These are phyloP conservation scores for Lasius fuliginosus DNA, from an alignment of 2,888 invertebrate genomes.

Conservation along the genomic window DNA sequence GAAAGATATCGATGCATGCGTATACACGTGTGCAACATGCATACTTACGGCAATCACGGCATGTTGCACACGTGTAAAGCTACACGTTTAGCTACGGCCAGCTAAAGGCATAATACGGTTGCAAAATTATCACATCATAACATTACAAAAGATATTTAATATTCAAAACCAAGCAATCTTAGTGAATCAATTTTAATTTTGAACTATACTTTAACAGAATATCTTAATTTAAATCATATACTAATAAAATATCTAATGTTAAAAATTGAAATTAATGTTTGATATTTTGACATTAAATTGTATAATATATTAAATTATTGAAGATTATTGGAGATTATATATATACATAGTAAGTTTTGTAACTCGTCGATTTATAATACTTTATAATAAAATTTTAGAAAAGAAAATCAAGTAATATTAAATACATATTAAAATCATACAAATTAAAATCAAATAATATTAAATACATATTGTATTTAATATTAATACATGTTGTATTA, in stretches of 20 bases:
- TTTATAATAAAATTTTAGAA: no score
- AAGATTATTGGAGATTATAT: no score
- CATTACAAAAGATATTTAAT: neutral
- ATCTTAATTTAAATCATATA: neutral
- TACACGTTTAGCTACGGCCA: slow-evolving; percentile 10
- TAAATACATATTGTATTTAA: neutral
- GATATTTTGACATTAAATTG: no score
- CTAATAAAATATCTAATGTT: no score
- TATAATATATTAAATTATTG: no score
- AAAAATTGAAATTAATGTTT: no score
- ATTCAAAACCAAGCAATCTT: neutral
- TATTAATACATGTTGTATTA: neutral
- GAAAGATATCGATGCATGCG: neutral
- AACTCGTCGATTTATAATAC: no score
- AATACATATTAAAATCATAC: no score
- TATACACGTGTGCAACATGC: slow-evolving; percentile 1
- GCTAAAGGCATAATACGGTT: slow-evolving; percentile 77
- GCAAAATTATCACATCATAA: neutral
- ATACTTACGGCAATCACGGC: slow-evolving; percentile 59
- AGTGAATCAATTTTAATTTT: neutral
- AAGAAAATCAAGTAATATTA: no score
- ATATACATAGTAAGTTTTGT: no score
- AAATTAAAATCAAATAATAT: neutral
- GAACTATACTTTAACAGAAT: neutral
- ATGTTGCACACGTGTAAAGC: no score